A percentile compares a stretch with the other conserved stretches of the same genome.
phyloP scores from a whole-genome alignment of 2,888 invertebrate genomes.

The Eledone cirrhosa region DNA sequence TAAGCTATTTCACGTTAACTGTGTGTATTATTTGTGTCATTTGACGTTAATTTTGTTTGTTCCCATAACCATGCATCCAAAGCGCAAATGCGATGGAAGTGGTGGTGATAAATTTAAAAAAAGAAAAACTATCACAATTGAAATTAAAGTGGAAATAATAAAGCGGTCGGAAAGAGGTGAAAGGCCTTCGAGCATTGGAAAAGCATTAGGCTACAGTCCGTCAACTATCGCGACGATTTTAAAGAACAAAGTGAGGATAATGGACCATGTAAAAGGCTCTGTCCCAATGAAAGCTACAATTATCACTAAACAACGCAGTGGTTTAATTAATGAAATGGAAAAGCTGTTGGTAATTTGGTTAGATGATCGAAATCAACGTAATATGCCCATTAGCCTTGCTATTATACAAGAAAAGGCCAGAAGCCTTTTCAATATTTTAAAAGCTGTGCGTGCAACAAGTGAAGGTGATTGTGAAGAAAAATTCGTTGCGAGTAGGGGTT shows the following conservation, averaged over 20 bases:
- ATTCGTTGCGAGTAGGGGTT: neutral
- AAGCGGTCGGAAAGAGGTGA: neutral
- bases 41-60: no score
- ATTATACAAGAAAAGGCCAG: slow-evolving; percentile 5
- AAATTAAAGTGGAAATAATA: neutral
- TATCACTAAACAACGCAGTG: neutral
- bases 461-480: neutral
- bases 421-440: neutral
- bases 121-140: neutral
- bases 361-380: neutral
- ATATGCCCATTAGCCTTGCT: neutral
- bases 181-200: neutral
- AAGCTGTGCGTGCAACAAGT: neutral
- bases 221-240: neutral
- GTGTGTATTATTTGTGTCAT: no score
- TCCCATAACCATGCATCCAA: no score
- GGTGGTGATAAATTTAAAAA: no score
- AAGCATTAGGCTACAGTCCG: neutral
- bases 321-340: neutral
- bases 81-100: no score
- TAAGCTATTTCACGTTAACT: no score
- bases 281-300: neutral
- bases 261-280: neutral
- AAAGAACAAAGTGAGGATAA: neutral
- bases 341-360: neutral